These are phyloP conservation scores for Mobula birostris DNA, from an alignment of 2,113 vertebrate genomes.

Conservation along the genomic window DNA sequence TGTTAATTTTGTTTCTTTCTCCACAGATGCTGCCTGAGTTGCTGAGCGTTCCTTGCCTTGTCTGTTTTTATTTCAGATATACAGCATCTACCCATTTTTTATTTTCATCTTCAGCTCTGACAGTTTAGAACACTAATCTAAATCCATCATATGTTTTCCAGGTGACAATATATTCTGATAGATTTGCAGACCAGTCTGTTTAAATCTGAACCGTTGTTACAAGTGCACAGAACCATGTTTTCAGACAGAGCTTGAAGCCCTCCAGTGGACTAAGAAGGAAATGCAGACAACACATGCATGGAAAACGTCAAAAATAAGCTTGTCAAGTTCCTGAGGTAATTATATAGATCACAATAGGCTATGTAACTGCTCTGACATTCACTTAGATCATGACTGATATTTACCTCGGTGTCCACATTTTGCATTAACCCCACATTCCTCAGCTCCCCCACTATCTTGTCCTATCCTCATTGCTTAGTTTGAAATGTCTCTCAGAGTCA, in stretches of 20 bases:
- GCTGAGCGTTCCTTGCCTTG: no score
- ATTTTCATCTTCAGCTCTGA: neutral
- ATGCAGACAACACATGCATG: neutral
- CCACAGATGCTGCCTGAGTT: no score
- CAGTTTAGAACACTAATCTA: neutral
- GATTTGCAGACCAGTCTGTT: neutral
- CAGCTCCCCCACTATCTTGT: neutral
- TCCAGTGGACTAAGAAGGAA: conserved; percentile 16
- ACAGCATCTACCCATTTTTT: no score
- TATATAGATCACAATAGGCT: no score
- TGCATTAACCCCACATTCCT: no score
- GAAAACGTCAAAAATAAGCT: neutral
- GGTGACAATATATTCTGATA: no score
- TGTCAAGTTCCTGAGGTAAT: neutral
- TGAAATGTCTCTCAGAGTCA: neutral
- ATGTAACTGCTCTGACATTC: no score
- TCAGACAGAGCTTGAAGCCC: neutral
- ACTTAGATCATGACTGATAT: no score
- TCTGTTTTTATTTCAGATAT: no score
- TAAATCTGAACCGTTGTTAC: neutral
- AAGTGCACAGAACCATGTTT: neutral
- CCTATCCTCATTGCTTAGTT: neutral
- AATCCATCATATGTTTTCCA: neutral
- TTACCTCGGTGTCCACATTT: no score
- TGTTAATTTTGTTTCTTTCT: no score